Conservation (phyloP, 2,797 vertebrate genomes). For the Psittacula derbiana region DNA sequence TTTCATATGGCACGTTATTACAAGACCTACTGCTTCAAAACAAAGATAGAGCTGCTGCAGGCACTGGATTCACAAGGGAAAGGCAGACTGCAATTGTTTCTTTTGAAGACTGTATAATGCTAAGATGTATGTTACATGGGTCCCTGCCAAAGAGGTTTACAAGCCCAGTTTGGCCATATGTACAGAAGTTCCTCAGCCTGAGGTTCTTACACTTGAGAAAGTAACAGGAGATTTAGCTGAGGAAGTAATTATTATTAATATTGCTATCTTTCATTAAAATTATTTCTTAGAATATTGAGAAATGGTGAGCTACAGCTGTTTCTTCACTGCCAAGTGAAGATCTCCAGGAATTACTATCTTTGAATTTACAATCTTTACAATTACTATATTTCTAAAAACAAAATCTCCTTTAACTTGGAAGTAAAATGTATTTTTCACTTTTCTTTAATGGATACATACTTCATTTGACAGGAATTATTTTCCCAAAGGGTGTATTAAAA, state of each 20-base stretch:
- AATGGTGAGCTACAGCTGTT: background rate
- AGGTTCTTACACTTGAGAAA: background rate
- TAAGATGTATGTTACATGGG: background rate
- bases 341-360: background rate
- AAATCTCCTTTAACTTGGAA: background rate
- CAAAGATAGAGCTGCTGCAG: background rate
- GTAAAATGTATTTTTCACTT: background rate
- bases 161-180: background rate
- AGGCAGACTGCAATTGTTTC: background rate
- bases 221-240: background rate
- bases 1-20: background rate
- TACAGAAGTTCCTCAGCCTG: background rate
- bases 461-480: background rate
- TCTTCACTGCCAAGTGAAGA: background rate
- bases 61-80: background rate
- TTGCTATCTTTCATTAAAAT: background rate
- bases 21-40: background rate
- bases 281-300: background rate
- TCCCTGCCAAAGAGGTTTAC: background rate
- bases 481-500: background rate
- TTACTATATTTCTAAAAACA: background rate
- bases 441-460: background rate
- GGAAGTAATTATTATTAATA: background rate
- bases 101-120: background rate
- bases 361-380: background rate